Evolutionary conservation across 2,888 invertebrate species (phyloP).

Genomic region (Mechanitis messenoides): DNA sequence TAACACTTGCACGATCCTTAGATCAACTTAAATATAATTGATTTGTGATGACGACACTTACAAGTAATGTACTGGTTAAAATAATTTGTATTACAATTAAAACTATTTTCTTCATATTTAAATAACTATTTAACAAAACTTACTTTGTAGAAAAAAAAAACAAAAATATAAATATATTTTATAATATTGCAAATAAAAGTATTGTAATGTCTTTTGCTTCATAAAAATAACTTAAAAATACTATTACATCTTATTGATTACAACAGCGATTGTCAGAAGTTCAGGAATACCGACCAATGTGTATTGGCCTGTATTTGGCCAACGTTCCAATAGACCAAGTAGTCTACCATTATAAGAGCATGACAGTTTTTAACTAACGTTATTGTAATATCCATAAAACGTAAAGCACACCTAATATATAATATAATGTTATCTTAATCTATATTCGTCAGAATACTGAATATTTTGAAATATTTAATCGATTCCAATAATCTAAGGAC

Average conservation of each 20-base stretch:
- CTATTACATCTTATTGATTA: too few species aligned
- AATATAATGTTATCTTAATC: constrained; percentile 18
- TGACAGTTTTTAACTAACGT: too few species aligned
- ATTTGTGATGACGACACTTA: constrained; percentile 3
- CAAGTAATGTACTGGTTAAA: not conserved
- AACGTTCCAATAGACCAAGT: too few species aligned
- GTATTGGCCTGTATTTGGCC: too few species aligned
- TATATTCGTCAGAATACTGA: constrained; percentile 26
- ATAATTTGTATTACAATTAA: constrained; percentile 1
- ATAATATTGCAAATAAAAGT: not conserved
- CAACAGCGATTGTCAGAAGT: too few species aligned
- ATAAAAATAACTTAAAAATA: too few species aligned
- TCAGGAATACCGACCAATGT: too few species aligned
- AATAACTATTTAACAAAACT: constrained; percentile 8
- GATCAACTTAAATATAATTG: constrained; percentile 10
- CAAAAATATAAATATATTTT: constrained; percentile 5
- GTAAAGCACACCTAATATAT: constrained; percentile 13
- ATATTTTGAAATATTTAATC: constrained; percentile 12
- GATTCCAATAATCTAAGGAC: constrained; percentile 46
- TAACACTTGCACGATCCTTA: constrained; percentile 19
- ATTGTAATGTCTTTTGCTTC: not conserved
- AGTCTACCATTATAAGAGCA: too few species aligned
- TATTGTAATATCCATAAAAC: constrained; percentile 8
- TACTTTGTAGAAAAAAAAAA: not conserved
- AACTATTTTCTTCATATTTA: not conserved